Conservation (phyloP, 2,113 vertebrate species). For the Sebastes schlegelii region DNA sequence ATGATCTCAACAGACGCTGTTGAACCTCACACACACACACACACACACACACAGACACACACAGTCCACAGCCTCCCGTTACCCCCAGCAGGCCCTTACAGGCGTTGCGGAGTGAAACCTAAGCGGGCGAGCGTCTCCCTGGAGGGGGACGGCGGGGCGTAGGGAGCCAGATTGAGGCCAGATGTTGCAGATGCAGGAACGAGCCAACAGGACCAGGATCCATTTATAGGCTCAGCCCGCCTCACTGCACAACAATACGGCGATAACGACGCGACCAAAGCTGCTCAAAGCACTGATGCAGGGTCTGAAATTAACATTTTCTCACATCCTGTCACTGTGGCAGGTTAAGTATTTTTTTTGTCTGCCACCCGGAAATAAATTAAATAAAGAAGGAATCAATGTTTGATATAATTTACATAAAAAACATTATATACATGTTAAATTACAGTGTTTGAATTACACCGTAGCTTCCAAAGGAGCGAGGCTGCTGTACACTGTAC, state of each 20-base stretch:
- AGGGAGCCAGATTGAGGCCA: slow-evolving; percentile 81
- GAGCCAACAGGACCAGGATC: slow-evolving; percentile 49
- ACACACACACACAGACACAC: slow-evolving; percentile 20
- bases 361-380: too few species aligned
- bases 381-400: too few species aligned
- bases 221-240: slow-evolving; percentile 59
- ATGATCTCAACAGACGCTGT: slow-evolving; percentile 12
- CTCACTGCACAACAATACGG: slow-evolving; percentile 16
- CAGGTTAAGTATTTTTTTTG: too few species aligned
- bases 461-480: too few species aligned
- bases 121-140: slow-evolving; percentile 61
- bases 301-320: too few species aligned
- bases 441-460: too few species aligned
- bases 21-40: background rate
- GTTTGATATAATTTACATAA: too few species aligned
- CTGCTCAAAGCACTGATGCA: background rate
- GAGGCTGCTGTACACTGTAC: too few species aligned
- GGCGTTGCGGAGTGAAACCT: slow-evolving; percentile 64
- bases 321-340: too few species aligned
- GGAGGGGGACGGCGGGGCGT: slow-evolving; percentile 38
- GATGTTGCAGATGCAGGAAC: slow-evolving; percentile 76
- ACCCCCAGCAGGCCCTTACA: slow-evolving; percentile 69
- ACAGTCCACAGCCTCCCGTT: background rate
- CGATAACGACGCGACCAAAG: slow-evolving; percentile 13
- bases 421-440: too few species aligned